A percentile compares a stretch with the other conserved stretches of the same genome.
Conservation (phyloP, 1,140 invertebrate genomes). For the Polyergus mexicanus region DNA sequence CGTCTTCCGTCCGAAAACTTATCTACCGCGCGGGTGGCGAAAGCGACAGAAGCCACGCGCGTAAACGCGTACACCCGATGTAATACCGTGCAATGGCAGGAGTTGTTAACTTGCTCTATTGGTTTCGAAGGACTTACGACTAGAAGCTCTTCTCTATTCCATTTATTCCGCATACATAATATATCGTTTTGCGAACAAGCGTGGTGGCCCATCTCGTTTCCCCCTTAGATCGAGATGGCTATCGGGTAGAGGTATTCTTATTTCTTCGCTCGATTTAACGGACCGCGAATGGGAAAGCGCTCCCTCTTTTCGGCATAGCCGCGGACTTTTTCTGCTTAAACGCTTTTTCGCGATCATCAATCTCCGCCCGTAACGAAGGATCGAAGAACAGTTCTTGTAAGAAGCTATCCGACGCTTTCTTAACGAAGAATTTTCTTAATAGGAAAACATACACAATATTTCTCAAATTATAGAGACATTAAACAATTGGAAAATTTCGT, state of each 20-base stretch:
- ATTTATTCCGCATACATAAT: slow-evolving; percentile 83
- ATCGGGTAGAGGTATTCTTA: slow-evolving; percentile 76
- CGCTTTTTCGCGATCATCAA: slow-evolving; percentile 67
- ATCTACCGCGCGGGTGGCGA: slow-evolving; percentile 51
- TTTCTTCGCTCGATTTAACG: slow-evolving; percentile 81
- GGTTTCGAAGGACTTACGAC: slow-evolving; percentile 77
- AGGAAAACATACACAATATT: slow-evolving; percentile 9
- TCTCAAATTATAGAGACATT: slow-evolving; percentile 11
- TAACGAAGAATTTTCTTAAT: slow-evolving; percentile 45
- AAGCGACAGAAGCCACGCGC: slow-evolving; percentile 51
- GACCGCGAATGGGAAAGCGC: slow-evolving; percentile 65
- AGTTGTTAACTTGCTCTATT: slow-evolving; percentile 80
- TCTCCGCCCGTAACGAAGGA: slow-evolving; percentile 65
- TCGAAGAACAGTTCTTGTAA: slow-evolving; percentile 23
- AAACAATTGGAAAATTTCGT: background rate
- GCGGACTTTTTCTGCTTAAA: slow-evolving; percentile 46
- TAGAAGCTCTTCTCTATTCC: slow-evolving; percentile 75
- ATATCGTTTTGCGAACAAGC: slow-evolving; percentile 76
- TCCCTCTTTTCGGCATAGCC: slow-evolving; percentile 49
- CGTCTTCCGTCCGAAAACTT: slow-evolving; percentile 72
- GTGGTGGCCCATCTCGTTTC: slow-evolving; percentile 36
- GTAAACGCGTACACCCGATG: slow-evolving; percentile 51
- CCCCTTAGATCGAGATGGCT: slow-evolving; percentile 33
- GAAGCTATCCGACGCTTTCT: slow-evolving; percentile 31
- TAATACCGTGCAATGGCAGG: slow-evolving; percentile 74